A percentile compares a stretch with the other conserved stretches of the same genome.
These are phyloP conservation scores for Monochamus saltuarius DNA, from an alignment of 1,140 invertebrate genomes.

Conservation along the genomic window DNA sequence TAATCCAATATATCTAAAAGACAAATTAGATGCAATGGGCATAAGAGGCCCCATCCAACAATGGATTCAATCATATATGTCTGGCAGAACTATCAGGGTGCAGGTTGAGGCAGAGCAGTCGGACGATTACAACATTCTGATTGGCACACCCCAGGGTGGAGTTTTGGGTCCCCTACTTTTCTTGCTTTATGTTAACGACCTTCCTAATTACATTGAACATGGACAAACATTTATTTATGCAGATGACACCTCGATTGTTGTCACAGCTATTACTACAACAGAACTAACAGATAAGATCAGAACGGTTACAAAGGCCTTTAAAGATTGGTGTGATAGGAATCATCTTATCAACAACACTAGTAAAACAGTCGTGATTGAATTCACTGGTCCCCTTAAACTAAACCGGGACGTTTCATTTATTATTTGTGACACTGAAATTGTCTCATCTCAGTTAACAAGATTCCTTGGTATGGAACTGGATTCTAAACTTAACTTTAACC, in stretches of 20 bases:
- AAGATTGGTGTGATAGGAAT: slow-evolving; percentile 8
- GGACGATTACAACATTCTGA: no score
- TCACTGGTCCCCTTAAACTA: neutral
- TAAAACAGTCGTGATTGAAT: slow-evolving; percentile 4
- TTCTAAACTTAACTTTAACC: neutral
- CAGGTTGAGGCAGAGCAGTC: no score
- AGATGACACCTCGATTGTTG: slow-evolving; percentile 5
- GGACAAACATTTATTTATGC: slow-evolving; percentile 6
- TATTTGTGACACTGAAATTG: no score
- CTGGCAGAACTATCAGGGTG: no score
- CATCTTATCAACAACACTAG: neutral
- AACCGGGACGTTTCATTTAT: no score
- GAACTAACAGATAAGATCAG: slow-evolving; percentile 3
- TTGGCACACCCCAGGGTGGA: no score
- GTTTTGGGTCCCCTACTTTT: no score
- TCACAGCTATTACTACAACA: slow-evolving; percentile 4
- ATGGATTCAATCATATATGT: no score
- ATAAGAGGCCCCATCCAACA: no score
- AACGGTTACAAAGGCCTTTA: neutral
- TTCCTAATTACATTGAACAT: slow-evolving; percentile 4
- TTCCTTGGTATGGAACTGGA: neutral
- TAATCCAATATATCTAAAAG: no score
- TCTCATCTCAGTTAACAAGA: slow-evolving; percentile 4
- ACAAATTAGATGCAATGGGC: no score
- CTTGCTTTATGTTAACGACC: slow-evolving; percentile 4